Evolutionary conservation across 2,888 invertebrate genomes (phyloP).

Genomic region (Amphipyra berbera): DNA sequence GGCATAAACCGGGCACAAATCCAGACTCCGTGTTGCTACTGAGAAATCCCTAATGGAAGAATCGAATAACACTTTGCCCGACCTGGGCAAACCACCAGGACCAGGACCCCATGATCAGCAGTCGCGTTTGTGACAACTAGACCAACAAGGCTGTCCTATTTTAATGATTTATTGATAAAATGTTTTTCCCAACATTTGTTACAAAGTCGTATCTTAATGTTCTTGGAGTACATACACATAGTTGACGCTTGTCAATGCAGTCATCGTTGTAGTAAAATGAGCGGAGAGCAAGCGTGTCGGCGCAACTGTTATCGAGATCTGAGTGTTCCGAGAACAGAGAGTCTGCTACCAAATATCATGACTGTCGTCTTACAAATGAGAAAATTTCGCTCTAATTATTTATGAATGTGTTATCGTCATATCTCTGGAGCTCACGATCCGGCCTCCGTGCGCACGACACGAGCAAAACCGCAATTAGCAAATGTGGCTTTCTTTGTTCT

Average conservation of each 20-base stretch:
- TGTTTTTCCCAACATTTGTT: no score
- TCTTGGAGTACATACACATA: conserved; percentile 14
- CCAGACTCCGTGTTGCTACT: no score
- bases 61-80: no score
- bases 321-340: conserved; percentile 84
- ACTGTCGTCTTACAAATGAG: conserved; percentile 90
- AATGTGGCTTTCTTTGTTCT: conserved; percentile 90
- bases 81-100: no score
- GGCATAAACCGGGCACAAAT: no score
- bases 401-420: conserved; percentile 90
- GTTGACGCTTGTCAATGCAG: conserved; percentile 62
- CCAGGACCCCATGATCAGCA: no score
- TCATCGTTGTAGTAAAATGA: conserved; percentile 76
- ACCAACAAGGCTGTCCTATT: no score
- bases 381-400: conserved; percentile 90
- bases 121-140: not conserved
- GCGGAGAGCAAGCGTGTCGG: conserved; percentile 84
- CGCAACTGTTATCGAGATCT: conserved; percentile 84
- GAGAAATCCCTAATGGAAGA: no score
- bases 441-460: conserved; percentile 88
- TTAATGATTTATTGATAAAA: no score
- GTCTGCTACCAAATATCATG: conserved; percentile 89
- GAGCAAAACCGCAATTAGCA: conserved; percentile 90
- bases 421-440: conserved; percentile 88
- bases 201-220: not conserved